phyloP scores from a whole-genome alignment of 2,888 invertebrate species.

The Hyposoter dolosus region DNA sequence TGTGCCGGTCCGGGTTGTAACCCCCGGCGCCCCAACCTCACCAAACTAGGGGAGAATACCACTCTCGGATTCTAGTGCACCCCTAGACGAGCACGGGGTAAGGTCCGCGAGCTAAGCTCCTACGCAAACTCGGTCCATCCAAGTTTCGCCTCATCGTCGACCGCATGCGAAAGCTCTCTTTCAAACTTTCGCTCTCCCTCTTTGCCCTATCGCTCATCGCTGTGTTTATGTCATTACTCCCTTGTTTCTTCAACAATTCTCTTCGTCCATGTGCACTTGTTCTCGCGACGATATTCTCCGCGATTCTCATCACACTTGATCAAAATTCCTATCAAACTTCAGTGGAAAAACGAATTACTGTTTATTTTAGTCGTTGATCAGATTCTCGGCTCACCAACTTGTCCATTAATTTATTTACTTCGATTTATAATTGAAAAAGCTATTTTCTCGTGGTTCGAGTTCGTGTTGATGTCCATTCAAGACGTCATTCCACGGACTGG shows the following conservation, averaged over 20 bases:
- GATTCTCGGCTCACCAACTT: not conserved
- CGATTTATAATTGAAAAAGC: not conserved
- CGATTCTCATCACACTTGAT: not conserved
- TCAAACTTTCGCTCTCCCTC: not conserved
- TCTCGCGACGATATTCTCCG: not conserved
- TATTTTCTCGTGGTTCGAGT: not conserved
- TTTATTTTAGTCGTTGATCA: not conserved
- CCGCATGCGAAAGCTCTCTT: conserved; percentile 25
- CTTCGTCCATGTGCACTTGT: not conserved
- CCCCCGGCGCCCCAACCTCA: not conserved
- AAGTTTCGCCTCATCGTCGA: conserved; percentile 8
- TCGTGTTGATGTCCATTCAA: not conserved
- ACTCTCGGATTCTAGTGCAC: conserved; percentile 50
- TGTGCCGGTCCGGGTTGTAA: conserved; percentile 60
- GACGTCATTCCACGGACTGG: not conserved
- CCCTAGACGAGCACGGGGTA: conserved; percentile 63
- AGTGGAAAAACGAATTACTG: not conserved
- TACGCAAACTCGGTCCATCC: conserved; percentile 10
- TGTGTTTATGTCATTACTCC: not conserved
- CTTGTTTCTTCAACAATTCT: not conserved
- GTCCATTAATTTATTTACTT: not conserved
- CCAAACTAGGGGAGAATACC: conserved; percentile 38
- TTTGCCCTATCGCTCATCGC: not conserved
- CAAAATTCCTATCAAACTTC: not conserved
- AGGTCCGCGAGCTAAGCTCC: conserved; percentile 42